Base-by-base conservation (phyloP, 2,888 invertebrate genomes). In the Leucophenga montana region DNA sequence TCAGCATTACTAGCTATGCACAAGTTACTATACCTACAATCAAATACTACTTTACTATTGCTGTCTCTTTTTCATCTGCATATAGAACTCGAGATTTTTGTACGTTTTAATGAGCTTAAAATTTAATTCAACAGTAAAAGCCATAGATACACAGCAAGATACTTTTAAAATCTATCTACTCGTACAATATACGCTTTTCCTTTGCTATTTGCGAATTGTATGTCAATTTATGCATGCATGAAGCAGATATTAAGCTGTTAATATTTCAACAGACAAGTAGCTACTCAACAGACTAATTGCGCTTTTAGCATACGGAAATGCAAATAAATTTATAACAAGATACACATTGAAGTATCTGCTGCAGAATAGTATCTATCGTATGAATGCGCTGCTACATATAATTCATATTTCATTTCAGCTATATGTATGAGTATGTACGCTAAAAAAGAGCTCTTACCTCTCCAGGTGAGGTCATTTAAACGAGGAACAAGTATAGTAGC, bases 251-350 rank as follows among this genome's bases (percentile, higher is more conserved):
- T 59, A 59, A 59, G 59, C 16, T 1, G n/a, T 27, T 33, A 59
- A 59, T 59, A 59, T 31, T 59, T 59, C 16, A 59, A n/a, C 6
- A 33, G 59, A 22, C 13, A 22, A 22, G 56, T 56, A 20, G 56
- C 56, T 56, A 20, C 59, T 59, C 59, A 59, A 33, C 18, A 16
- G 31, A 31, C 33, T 59, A 59, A 33, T 59, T 59, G 59, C 59
- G 59, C 59, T 59, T 59, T 59, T 59, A 59, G n/a, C 16, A 33
- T 67, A 70, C 39, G 61, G 69, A 70, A 68, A 73, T 74, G 73
- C 71, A 75, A 74, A 39, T 39, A 39, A 3, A 39, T 39, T 39
- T 39, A 5, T 39, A 11, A 39, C 11, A 11, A 39, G 39, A 39
- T 50, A 50, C 48, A 48, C 48, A 48, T 16, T 16, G 16, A 14